Evolutionary conservation across 2,797 vertebrate genomes (phyloP).

Genomic region (Buceros bicornis): DNA sequence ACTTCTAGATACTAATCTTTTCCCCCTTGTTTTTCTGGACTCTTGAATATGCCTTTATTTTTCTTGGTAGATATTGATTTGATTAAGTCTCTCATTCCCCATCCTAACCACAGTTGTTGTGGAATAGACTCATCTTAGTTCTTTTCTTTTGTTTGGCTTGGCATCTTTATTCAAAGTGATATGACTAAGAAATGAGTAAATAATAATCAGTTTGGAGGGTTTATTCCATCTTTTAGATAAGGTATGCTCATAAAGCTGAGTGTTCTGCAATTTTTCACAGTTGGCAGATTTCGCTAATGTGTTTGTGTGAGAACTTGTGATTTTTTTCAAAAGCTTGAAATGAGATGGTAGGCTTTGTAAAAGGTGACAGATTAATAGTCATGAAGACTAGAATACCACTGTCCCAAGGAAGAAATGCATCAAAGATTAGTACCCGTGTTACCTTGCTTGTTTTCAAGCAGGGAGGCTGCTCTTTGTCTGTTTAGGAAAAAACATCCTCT

Average conservation of each 20-base stretch:
- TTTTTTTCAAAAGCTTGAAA: slow-evolving; percentile 48
- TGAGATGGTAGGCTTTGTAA: slow-evolving; percentile 42
- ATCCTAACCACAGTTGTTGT: neutral
- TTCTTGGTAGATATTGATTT: neutral
- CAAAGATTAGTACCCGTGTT: slow-evolving; percentile 14
- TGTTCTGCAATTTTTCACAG: slow-evolving; percentile 45
- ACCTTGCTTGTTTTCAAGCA: slow-evolving; percentile 16
- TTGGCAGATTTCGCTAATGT: slow-evolving; percentile 56
- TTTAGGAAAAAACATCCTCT: neutral
- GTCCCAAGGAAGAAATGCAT: slow-evolving; percentile 28
- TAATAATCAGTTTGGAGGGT: slow-evolving; percentile 23
- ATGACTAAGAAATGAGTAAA: slow-evolving; percentile 46
- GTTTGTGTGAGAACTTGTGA: slow-evolving; percentile 50
- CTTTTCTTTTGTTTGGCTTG: neutral
- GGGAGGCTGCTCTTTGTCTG: neutral
- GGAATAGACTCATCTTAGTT: neutral
- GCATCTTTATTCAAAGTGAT: neutral
- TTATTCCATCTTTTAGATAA: slow-evolving; percentile 40
- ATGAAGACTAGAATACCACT: slow-evolving; percentile 23
- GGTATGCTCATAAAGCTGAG: slow-evolving; percentile 45
- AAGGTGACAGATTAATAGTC: slow-evolving; percentile 48
- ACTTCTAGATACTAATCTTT: neutral
- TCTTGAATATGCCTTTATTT: neutral
- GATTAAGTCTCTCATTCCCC: neutral
- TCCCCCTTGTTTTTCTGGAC: neutral